Conservation (phyloP, 2,113 vertebrate genomes). For the Thamnaconus septentrionalis region DNA sequence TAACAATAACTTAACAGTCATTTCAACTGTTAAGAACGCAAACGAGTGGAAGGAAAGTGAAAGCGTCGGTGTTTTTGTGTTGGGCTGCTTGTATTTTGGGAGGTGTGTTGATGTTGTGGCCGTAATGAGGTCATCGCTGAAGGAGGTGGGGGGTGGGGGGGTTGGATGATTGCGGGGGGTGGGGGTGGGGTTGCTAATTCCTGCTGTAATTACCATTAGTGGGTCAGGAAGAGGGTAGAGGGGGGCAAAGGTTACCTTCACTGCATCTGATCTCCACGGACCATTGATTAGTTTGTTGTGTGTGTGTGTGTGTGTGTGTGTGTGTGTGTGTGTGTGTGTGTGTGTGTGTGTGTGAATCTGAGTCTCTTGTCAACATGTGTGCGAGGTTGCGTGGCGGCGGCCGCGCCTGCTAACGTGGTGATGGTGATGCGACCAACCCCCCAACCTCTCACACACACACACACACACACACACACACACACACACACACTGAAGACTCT, state of each 20-base stretch:
- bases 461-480: conserved; percentile 41
- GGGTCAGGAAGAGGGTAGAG: conserved; percentile 65
- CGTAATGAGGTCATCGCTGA: conserved; percentile 69
- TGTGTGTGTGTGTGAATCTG: conserved; percentile 2
- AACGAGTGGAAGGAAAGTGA: no score
- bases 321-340: conserved; percentile 10
- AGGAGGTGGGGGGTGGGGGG: conserved; percentile 13
- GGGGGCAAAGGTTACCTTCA: conserved; percentile 59
- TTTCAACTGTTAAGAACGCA: no score
- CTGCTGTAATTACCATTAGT: conserved; percentile 73
- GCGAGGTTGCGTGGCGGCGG: conserved; percentile 29
- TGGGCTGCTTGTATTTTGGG: conserved; percentile 45
- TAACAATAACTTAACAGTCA: no score
- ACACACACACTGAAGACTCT: conserved; percentile 30
- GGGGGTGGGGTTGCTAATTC: conserved; percentile 66
- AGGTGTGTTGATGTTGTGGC: conserved; percentile 36
- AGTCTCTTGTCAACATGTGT: neutral
- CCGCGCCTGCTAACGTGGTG: conserved; percentile 31
- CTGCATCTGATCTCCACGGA: conserved; percentile 20
- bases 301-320: conserved; percentile 3
- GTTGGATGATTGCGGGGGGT: conserved; percentile 23
- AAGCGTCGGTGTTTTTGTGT: conserved; percentile 31
- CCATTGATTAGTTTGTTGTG: conserved; percentile 20
- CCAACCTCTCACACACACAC: conserved; percentile 43
- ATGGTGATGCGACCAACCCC: conserved; percentile 33